Evolutionary conservation across 2,888 invertebrate genomes (phyloP), one percentile per base, ranked within the genome.

Genomic region (Tuta absoluta): DNA sequence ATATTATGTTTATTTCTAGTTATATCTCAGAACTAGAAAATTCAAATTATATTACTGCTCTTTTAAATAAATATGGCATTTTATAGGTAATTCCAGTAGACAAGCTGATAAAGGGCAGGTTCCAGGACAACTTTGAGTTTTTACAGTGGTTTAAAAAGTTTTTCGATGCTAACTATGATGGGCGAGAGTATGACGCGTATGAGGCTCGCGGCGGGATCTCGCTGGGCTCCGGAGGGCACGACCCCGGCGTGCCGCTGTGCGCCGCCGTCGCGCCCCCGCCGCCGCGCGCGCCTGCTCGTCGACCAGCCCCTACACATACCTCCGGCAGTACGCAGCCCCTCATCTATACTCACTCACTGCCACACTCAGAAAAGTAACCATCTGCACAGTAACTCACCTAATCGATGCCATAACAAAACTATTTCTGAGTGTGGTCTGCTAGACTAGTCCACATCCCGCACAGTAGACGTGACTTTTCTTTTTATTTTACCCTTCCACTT

Each of bases 81-180:
- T 91, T 90, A 75, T 94, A 99, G 99, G 98, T 99, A 85, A 98
- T 99, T 91, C 98, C 99, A 74, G 98, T 99, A 92, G 99, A 99
- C 93, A 98, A 96, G 93, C 95, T 99, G 93, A 98, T 99, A 88
- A 99, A 99, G 92, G 99, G 98, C 83, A 95, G 98, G 84, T 99
- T 99, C 93, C 99, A 99, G 95, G 99, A 99, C 93, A 99, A 99
- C 94, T 99, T 99, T 94, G 99, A 99, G 93, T 99, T 99, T 93
- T 96, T 99, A 79, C 99, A 99, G 94, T 99, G 99, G 99, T 99
- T 99, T 94, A 99, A 99, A 95, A 99, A 99, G 91, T 99, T 99
- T 93, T 99, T 99, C 92, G 99, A 99, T 93, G 99, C 99, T 75
- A 99, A 99, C 93, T 99, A 99, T 92, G 98, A 98, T 88, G 99